These are phyloP conservation scores for Gryon sp. DNA, from an alignment of 1,140 invertebrate species.

Conservation along the genomic window DNA sequence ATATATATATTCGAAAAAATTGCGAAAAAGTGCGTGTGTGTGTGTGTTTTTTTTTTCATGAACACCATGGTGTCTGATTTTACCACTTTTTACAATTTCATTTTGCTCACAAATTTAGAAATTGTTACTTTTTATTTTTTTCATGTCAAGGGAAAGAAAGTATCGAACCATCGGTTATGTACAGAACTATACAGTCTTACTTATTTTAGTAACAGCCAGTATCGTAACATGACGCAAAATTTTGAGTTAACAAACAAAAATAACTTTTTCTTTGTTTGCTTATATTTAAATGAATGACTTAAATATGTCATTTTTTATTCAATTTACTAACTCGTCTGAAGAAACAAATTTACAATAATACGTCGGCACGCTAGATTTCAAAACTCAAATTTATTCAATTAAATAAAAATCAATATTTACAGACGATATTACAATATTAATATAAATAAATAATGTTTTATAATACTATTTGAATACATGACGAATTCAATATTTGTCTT, in stretches of 20 bases:
- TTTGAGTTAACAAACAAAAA: slow-evolving; percentile 1
- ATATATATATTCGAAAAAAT: too few relatives aligned
- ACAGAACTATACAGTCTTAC: slow-evolving; percentile 57
- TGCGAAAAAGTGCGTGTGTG: too few relatives aligned
- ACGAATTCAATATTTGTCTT: too few relatives aligned
- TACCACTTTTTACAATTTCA: too few relatives aligned
- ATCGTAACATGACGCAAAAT: slow-evolving; percentile 54
- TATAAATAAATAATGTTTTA: slow-evolving; percentile 26
- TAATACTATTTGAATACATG: slow-evolving; percentile 19
- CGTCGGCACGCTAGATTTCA: too few relatives aligned
- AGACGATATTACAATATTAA: slow-evolving; percentile 6
- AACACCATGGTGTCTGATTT: background rate
- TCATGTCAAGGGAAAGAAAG: slow-evolving; percentile 33
- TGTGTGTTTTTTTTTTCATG: background rate
- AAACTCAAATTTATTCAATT: slow-evolving; percentile 1
- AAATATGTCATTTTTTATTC: too few relatives aligned
- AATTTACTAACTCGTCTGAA: too few relatives aligned
- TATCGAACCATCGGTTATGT: slow-evolving; percentile 53
- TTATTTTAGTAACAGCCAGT: slow-evolving; percentile 51
- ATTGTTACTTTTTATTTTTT: too few relatives aligned
- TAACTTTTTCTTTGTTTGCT: background rate
- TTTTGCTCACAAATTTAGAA: too few relatives aligned
- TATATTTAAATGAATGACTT: too few relatives aligned
- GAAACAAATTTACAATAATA: too few relatives aligned
- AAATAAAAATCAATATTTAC: slow-evolving; percentile 36